Evolutionary conservation across 2,113 vertebrate genomes (phyloP), one percentile per base, ranked within the genome.

Genomic region (Melanostigma gelatinosum): DNA sequence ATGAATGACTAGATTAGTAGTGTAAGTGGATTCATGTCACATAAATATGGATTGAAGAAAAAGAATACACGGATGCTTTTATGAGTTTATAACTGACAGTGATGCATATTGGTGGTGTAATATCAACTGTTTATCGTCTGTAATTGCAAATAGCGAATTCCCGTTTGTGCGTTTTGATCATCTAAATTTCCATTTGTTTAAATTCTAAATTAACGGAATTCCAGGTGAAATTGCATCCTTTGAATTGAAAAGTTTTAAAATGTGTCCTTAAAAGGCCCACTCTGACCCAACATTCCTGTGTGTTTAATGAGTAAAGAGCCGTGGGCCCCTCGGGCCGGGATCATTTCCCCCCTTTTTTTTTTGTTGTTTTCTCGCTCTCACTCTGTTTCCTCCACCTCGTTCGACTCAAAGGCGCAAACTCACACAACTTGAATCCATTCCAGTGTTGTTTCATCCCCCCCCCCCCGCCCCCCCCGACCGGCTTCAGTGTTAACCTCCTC

Each of bases 241-340:
- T 20, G n/a, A 8, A 61, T 32, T 4, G 6, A 0, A 1, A 3
- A 42, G 12, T 36, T 12, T 54, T 34, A 2, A 4, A 7, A 52
- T 4, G 6, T 40, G 8, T 65, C 48, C 36, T 67, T 57, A 29
- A 29, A 40, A 60, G 38, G 10, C 40, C 38, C 0, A 0, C 40
- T 42, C 5, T 0, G 24, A 61, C 66, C 22, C 42, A 29, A 58
- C 77, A 79, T 79, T 86, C 82, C 83, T 72, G 57, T 66, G 74
- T 60, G 83, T 79, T 90, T 87, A 90, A 90, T 88, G 72, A 84
- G 75, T 80, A 80, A 87, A 80, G 80, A 88, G 58, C 9, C 24
- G 42, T 77, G 79, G n/a, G 76, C 61, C 46, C 16, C 65, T 40
- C 24, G 22, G 67, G 8, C 75, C 60, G 54, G 10, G 36, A 67